Percentiles rank a stretch among this genome's conserved stretches.
Conservation (phyloP, 2,797 vertebrate species). For the Rhinatrema bivittatum region DNA sequence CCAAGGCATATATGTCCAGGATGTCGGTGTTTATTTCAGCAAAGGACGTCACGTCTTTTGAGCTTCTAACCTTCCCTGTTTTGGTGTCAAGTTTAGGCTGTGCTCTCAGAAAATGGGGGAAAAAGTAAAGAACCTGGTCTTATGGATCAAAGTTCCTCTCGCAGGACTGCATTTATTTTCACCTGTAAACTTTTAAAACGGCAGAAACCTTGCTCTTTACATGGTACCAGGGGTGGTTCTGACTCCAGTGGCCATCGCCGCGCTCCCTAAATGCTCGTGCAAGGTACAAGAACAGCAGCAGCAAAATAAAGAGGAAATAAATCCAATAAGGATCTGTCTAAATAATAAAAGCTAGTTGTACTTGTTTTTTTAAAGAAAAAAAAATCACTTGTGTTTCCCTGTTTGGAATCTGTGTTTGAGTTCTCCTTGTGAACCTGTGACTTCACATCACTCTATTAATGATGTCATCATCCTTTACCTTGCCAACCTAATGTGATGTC, state of each 20-base stretch:
- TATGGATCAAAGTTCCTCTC: constrained; percentile 57
- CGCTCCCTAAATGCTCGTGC: constrained; percentile 50
- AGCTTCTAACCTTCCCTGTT: constrained; percentile 62
- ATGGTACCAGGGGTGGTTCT: constrained; percentile 54
- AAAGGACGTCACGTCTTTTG: constrained; percentile 80
- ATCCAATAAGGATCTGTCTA: constrained; percentile 53
- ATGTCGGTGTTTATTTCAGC: constrained; percentile 79
- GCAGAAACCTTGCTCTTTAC: constrained; percentile 46
- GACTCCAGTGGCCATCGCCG: constrained; percentile 53
- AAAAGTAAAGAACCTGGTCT: constrained; percentile 52
- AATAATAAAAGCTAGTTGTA: constrained; percentile 47
- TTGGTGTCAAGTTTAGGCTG: constrained; percentile 61
- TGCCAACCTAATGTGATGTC: constrained; percentile 47
- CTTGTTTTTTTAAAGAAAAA: constrained; percentile 53
- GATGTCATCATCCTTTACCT: constrained; percentile 35
- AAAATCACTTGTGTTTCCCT: constrained; percentile 39
- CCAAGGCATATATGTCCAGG: constrained; percentile 75
- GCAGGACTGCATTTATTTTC: constrained; percentile 50
- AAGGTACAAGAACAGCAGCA: constrained; percentile 54
- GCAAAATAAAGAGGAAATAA: constrained; percentile 52
- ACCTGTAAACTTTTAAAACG: constrained; percentile 41
- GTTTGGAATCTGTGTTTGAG: constrained; percentile 40
- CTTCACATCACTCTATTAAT: constrained; percentile 49
- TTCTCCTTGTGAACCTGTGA: constrained; percentile 54
- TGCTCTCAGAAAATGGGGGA: constrained; percentile 61